Evolutionary conservation across 2,888 invertebrate genomes (phyloP).

Genomic region (Trypoxylon attenuatum): DNA sequence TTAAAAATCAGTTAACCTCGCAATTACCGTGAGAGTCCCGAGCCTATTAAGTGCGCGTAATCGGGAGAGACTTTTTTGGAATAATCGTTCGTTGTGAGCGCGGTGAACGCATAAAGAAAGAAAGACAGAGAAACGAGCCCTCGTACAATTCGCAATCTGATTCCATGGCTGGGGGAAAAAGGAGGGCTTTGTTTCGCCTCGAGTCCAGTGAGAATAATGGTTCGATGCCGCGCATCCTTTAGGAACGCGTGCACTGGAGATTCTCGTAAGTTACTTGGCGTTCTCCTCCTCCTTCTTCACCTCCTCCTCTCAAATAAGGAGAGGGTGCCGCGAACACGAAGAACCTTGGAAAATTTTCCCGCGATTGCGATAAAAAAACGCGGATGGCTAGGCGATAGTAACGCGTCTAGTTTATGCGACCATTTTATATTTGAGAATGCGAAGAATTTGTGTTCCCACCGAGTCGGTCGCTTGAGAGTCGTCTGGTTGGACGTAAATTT

Average conservation of each 20-base stretch:
- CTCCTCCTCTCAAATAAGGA: too few relatives aligned
- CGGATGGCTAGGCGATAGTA: too few relatives aligned
- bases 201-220: conserved; percentile 39
- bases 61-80: conserved; percentile 55
- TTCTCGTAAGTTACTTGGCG: too few relatives aligned
- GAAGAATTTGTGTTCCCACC: too few relatives aligned
- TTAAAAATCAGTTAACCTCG: conserved; percentile 63
- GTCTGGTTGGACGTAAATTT: not conserved
- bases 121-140: conserved; percentile 45
- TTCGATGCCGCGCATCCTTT: conserved; percentile 34
- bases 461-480: too few relatives aligned
- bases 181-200: conserved; percentile 44
- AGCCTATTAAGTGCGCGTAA: conserved; percentile 55
- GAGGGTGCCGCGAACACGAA: too few relatives aligned
- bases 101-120: too few relatives aligned
- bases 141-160: conserved; percentile 41
- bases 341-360: too few relatives aligned
- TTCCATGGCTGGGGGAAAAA: conserved; percentile 39
- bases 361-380: too few relatives aligned
- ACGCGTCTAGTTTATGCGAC: too few relatives aligned
- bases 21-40: conserved; percentile 52
- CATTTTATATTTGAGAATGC: too few relatives aligned
- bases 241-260: conserved; percentile 20
- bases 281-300: too few relatives aligned
- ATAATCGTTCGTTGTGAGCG: conserved; percentile 42